A percentile compares a stretch with the other conserved stretches of the same genome.
Evolutionary conservation across 2,888 invertebrate genomes (phyloP).

Genomic region (Diogma glabrata): DNA sequence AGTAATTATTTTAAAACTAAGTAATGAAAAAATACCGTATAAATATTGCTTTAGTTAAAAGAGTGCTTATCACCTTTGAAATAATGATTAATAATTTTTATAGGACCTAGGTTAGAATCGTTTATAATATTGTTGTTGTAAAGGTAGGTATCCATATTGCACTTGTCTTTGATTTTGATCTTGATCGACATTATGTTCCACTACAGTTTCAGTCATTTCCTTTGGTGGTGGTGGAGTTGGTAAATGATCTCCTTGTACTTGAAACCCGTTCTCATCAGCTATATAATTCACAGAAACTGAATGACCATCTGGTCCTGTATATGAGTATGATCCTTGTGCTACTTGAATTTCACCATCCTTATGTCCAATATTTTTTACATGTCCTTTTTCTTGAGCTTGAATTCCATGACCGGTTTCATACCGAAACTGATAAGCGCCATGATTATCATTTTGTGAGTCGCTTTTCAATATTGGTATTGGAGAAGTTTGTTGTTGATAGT

Average conservation of each 20-base stretch:
- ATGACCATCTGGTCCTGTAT: slow-evolving; percentile 62
- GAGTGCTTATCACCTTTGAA: too few relatives aligned
- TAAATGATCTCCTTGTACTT: slow-evolving; percentile 53
- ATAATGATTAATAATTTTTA: too few relatives aligned
- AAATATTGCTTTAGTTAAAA: too few relatives aligned
- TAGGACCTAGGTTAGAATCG: too few relatives aligned
- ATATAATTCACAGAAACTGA: slow-evolving; percentile 51
- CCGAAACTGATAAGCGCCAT: slow-evolving; percentile 30
- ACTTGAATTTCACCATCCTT: slow-evolving; percentile 53
- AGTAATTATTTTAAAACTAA: too few relatives aligned
- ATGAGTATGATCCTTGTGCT: slow-evolving; percentile 56
- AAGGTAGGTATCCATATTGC: too few relatives aligned
- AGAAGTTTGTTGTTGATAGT: background rate
- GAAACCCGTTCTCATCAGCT: slow-evolving; percentile 61
- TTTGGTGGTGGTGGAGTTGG: slow-evolving; percentile 74
- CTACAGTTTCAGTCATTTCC: slow-evolving; percentile 47
- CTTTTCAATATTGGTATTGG: slow-evolving; percentile 9
- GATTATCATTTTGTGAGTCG: slow-evolving; percentile 4
- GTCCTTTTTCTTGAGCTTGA: slow-evolving; percentile 55
- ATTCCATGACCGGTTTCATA: slow-evolving; percentile 69
- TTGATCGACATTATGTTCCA: too few relatives aligned
- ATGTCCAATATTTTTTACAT: slow-evolving; percentile 54
- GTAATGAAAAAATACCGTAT: too few relatives aligned
- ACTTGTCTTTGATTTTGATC: too few relatives aligned
- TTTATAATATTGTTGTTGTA: too few relatives aligned